Conservation (phyloP, 2,113 vertebrate genomes). For the Eidolon helvum region DNA sequence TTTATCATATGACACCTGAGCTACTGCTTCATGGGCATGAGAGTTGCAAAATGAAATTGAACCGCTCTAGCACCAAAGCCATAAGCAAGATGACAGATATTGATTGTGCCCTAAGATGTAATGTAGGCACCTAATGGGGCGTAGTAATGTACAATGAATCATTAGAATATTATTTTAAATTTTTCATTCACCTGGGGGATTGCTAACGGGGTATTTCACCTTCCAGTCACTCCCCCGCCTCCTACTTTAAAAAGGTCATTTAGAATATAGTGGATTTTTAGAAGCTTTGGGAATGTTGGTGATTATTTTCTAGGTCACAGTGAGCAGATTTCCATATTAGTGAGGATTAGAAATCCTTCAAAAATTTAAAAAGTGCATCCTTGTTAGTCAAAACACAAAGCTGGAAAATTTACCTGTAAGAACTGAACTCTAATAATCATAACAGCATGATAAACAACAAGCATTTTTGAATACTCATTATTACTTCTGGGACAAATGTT, state of each 20-base stretch:
- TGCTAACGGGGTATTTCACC: slow-evolving; percentile 74
- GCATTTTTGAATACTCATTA: neutral
- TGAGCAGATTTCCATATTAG: neutral
- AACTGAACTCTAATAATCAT: neutral
- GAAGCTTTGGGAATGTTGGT: slow-evolving; percentile 21
- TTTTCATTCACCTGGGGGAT: slow-evolving; percentile 69
- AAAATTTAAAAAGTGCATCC: neutral
- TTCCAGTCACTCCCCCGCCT: slow-evolving; percentile 52
- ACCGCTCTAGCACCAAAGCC: slow-evolving; percentile 67
- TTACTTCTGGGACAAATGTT: neutral
- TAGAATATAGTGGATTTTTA: slow-evolving; percentile 35
- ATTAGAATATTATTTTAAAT: slow-evolving; percentile 80
- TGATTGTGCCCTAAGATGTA: slow-evolving; percentile 76
- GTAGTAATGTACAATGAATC: slow-evolving; percentile 79
- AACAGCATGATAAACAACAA: neutral
- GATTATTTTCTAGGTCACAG: neutral
- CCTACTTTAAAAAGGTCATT: slow-evolving; percentile 60
- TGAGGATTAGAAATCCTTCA: neutral
- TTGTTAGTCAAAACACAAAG: neutral
- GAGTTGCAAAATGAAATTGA: slow-evolving; percentile 77
- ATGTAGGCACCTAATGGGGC: slow-evolving; percentile 77
- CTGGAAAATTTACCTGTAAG: neutral
- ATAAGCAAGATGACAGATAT: slow-evolving; percentile 79
- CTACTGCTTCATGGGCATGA: slow-evolving; percentile 68
- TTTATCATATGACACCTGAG: slow-evolving; percentile 69